Percentiles rank a stretch among this genome's conserved stretches.
phyloP scores from a whole-genome alignment of 2,797 vertebrate species.

The Adelosebastes latens region DNA sequence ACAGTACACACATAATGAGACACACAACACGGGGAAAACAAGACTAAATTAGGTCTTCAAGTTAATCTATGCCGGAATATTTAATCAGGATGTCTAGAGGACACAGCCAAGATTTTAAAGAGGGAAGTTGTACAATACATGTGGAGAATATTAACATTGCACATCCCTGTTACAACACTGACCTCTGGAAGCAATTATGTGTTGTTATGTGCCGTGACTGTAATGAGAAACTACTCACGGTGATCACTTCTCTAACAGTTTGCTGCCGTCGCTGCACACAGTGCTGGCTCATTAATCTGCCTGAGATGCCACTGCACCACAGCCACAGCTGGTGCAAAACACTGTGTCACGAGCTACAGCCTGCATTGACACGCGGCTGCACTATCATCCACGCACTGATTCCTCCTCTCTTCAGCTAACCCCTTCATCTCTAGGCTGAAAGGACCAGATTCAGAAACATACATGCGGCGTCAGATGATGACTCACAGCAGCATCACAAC shows the following conservation, averaged over 20 bases:
- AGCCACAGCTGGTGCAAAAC: constrained; percentile 61
- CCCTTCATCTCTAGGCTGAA: constrained; percentile 8
- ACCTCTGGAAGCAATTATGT: not conserved
- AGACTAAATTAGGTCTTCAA: not conserved
- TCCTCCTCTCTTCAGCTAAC: constrained; percentile 13
- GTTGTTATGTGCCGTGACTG: not conserved
- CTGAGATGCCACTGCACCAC: constrained; percentile 73
- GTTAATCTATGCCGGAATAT: not conserved
- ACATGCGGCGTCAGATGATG: constrained; percentile 61
- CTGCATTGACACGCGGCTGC: constrained; percentile 65
- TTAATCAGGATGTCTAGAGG: not conserved
- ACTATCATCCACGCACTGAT: constrained; percentile 36
- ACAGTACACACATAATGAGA: constrained; percentile 52
- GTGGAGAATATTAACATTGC: not conserved
- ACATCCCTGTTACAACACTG: not conserved
- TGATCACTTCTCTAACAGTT: constrained; percentile 38
- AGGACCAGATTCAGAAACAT: constrained; percentile 34
- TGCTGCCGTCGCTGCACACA: constrained; percentile 22
- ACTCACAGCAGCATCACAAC: constrained; percentile 61
- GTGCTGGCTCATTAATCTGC: constrained; percentile 65
- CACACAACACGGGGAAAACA: not conserved
- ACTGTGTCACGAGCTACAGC: constrained; percentile 71
- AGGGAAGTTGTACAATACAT: not conserved
- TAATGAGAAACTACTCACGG: constrained; percentile 13
- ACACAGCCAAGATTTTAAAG: not conserved